Conservation (phyloP, 30 jellyfish, hydroid and myxozoan species). For the Thelohanellus kitauei region DNA sequence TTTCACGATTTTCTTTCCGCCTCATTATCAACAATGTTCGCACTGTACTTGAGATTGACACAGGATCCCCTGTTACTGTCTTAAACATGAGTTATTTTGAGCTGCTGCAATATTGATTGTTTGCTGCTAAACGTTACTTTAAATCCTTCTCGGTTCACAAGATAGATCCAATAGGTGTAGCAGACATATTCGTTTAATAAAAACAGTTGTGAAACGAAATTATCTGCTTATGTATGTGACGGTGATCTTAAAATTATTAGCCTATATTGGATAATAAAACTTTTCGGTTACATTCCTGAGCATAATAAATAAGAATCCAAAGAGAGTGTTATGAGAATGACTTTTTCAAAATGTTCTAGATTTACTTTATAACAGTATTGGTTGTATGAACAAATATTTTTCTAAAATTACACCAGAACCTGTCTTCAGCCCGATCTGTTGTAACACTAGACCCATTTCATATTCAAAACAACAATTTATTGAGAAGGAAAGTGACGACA, state of each 20-base stretch:
- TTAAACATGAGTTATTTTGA: neutral
- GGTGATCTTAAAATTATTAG: neutral
- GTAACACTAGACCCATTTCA: neutral
- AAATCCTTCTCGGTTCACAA: neutral
- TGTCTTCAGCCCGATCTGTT: neutral
- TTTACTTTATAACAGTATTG: neutral
- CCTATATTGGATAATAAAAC: neutral
- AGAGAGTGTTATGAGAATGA: no score
- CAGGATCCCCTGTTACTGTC: neutral
- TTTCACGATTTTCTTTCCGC: neutral
- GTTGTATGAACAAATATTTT: neutral
- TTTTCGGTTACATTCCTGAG: neutral
- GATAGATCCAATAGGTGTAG: neutral
- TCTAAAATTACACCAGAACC: neutral
- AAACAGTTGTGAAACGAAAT: neutral
- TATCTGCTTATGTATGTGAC: neutral
- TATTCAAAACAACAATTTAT: no score
- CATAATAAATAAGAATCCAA: neutral
- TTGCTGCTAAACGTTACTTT: neutral
- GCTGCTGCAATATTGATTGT: neutral
- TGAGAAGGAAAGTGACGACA: neutral
- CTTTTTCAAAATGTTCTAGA: neutral
- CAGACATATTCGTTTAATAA: neutral
- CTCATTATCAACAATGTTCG: no score
- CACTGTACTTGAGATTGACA: neutral